Conservation (phyloP, 2,113 vertebrate species). For the Clupea harengus region DNA sequence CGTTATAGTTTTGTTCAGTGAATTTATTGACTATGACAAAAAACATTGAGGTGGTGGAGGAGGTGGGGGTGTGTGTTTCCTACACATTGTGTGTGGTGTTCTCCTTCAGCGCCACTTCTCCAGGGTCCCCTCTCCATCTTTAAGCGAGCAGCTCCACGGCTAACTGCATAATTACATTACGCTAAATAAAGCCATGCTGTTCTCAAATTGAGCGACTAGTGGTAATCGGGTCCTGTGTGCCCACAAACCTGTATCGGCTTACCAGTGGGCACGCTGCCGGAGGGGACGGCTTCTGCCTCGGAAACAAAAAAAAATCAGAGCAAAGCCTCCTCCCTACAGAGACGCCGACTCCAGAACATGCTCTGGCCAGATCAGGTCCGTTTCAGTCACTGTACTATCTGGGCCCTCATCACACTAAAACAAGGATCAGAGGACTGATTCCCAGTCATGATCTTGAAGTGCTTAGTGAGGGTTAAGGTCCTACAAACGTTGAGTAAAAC, state of each 20-base stretch:
- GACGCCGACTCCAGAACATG: not conserved
- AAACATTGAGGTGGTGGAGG: not conserved
- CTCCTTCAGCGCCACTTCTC: not conserved
- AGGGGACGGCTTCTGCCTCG: not conserved
- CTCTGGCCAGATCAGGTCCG: not conserved
- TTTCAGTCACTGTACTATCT: not conserved
- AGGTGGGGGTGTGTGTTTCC: not conserved
- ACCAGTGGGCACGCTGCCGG: not conserved
- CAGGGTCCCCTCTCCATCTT: not conserved
- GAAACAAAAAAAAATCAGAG: not conserved
- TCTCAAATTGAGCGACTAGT: constrained; percentile 40
- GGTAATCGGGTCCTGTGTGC: constrained; percentile 17
- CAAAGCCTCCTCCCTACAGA: not conserved
- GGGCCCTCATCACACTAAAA: not conserved
- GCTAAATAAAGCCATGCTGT: constrained; percentile 42
- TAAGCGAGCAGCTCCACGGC: not conserved
- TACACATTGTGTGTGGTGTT: not conserved
- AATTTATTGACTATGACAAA: not conserved
- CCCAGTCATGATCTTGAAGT: not conserved
- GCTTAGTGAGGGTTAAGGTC: too few relatives aligned
- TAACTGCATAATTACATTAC: constrained; percentile 30
- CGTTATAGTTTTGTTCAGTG: not conserved
- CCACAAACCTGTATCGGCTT: constrained; percentile 37
- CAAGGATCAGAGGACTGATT: not conserved
- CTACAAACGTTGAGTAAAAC: not conserved